phyloP scores from a whole-genome alignment of 2,888 invertebrate species.

The Leptura quadrifasciata region DNA sequence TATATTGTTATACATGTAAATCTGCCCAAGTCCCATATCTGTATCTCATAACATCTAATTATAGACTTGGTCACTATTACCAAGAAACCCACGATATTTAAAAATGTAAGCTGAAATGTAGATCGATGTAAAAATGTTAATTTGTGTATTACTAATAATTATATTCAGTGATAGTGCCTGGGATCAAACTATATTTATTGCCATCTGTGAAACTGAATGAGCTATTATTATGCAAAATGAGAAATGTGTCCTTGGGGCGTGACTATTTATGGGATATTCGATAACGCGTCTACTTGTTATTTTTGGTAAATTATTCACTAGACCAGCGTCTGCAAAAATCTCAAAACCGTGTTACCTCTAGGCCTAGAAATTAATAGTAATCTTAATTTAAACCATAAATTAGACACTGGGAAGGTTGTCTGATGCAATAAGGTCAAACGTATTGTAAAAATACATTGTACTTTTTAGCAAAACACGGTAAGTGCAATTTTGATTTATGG shows the following conservation, averaged over 20 bases:
- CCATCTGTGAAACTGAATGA: neutral
- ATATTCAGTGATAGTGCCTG: neutral
- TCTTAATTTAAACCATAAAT: constrained; percentile 18
- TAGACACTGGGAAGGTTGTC: constrained; percentile 30
- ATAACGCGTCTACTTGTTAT: neutral
- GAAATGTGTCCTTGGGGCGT: neutral
- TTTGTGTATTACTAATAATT: neutral
- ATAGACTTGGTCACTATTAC: too few relatives aligned
- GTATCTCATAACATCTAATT: too few relatives aligned
- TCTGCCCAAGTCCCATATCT: too few relatives aligned
- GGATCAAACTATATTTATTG: neutral
- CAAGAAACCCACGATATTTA: too few relatives aligned
- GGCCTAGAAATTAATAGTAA: constrained; percentile 22
- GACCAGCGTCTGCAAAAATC: neutral
- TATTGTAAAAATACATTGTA: constrained; percentile 25
- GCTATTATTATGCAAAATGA: neutral
- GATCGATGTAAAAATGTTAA: too few relatives aligned
- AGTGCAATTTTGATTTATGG: constrained; percentile 23
- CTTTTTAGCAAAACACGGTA: neutral
- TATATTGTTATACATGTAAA: too few relatives aligned
- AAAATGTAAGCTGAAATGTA: too few relatives aligned
- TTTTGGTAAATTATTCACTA: neutral
- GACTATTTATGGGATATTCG: neutral
- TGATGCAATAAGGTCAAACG: constrained; percentile 21
- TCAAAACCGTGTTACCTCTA: constrained; percentile 15